Conservation (phyloP, 2,797 vertebrate species). For the Toxotes lorentzi region DNA sequence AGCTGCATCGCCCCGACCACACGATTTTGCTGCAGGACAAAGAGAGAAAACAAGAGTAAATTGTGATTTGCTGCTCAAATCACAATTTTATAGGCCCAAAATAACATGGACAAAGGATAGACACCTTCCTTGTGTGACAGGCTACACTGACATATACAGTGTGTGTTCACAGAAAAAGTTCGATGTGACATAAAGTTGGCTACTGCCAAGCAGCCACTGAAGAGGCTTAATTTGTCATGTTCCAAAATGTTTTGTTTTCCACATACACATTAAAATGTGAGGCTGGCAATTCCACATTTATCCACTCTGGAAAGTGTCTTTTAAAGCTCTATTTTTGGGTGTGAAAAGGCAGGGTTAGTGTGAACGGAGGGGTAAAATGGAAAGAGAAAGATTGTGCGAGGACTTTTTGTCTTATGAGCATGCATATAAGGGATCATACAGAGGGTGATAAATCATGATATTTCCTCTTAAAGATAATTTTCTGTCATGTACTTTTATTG, state of each 20-base stretch:
- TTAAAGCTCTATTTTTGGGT: background rate
- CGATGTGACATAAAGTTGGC: background rate
- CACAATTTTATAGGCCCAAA: background rate
- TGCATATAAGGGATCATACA: conserved; percentile 20
- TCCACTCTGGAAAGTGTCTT: conserved; percentile 1
- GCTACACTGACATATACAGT: background rate
- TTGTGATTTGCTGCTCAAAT: background rate
- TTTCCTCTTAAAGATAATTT: conserved; percentile 4
- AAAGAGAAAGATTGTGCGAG: background rate
- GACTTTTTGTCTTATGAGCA: background rate
- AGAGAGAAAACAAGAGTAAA: conserved; percentile 5
- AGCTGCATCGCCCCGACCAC: conserved; percentile 97
- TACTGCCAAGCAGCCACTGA: background rate
- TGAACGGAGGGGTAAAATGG: background rate
- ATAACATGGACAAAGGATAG: background rate
- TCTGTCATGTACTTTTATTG: conserved; percentile 1
- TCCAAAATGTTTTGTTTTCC: background rate
- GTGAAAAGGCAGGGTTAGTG: background rate
- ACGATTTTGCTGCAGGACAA: conserved; percentile 89
- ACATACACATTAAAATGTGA: background rate
- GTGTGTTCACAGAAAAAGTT: background rate
- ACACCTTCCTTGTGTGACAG: background rate
- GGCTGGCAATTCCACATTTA: background rate
- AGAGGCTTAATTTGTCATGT: background rate
- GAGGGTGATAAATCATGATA: background rate